phyloP scores from a whole-genome alignment of 1,140 invertebrate genomes.

The Ceratina japonica region DNA sequence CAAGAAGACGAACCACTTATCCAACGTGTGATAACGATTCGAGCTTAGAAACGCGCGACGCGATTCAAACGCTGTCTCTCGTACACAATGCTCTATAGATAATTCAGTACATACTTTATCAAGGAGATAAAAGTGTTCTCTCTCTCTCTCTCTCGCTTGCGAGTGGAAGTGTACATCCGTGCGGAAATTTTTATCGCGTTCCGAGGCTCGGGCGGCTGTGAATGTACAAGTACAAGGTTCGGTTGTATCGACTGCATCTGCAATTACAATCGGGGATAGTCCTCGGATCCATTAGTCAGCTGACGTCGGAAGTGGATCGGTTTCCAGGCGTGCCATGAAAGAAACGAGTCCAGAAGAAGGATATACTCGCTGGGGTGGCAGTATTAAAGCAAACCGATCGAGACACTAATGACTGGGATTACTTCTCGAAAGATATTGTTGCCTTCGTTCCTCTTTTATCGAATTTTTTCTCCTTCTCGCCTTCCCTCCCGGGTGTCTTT shows the following conservation, averaged over 20 bases:
- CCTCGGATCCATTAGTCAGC: conserved; percentile 64
- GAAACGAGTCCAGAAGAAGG: conserved; percentile 27
- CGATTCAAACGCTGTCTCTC: too few relatives aligned
- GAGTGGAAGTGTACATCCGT: too few relatives aligned
- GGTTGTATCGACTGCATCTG: conserved; percentile 57
- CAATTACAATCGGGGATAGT: conserved; percentile 61
- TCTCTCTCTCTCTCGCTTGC: too few relatives aligned
- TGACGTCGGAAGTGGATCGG: conserved; percentile 48
- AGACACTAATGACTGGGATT: conserved; percentile 61
- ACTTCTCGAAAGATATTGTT: conserved; percentile 59
- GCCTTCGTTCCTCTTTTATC: conserved; percentile 19
- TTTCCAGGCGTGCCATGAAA: conserved; percentile 38
- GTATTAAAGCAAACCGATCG: conserved; percentile 57
- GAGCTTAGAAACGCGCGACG: too few relatives aligned
- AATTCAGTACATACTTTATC: too few relatives aligned
- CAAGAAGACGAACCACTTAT: too few relatives aligned
- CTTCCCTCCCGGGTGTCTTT: too few relatives aligned
- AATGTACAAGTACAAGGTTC: conserved; percentile 21
- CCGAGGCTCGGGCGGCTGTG: neutral
- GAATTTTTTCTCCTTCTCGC: conserved; percentile 32
- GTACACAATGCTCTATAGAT: too few relatives aligned
- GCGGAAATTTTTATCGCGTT: too few relatives aligned
- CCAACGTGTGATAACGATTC: too few relatives aligned
- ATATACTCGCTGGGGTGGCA: conserved; percentile 25
- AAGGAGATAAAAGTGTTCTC: too few relatives aligned